phyloP scores from a whole-genome alignment of 2,113 vertebrate genomes.

The Dendropsophus ebraccatus region DNA sequence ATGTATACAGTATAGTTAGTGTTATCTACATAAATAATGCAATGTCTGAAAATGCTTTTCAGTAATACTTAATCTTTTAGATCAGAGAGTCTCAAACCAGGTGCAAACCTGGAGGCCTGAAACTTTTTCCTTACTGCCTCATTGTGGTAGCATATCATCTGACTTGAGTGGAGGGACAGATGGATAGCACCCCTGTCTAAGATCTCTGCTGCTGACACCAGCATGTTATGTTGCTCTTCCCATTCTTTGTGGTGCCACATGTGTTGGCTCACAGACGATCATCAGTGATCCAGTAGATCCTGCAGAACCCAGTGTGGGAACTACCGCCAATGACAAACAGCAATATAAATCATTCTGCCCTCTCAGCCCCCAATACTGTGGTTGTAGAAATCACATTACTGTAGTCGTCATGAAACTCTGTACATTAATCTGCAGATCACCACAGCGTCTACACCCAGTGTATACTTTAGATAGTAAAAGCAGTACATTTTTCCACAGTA shows the following conservation, averaged over 20 bases:
- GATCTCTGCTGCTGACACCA: not conserved
- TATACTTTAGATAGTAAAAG: conserved; percentile 37
- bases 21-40: too few species aligned
- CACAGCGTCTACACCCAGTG: conserved; percentile 37
- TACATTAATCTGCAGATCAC: not conserved
- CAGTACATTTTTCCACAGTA: not conserved
- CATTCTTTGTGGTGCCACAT: not conserved
- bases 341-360: not conserved
- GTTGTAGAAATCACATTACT: not conserved
- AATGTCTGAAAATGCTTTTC: not conserved
- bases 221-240: not conserved
- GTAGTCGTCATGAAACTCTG: not conserved
- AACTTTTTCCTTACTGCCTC: not conserved
- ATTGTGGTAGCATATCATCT: not conserved
- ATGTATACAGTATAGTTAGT: too few species aligned
- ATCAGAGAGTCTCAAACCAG: not conserved
- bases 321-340: too few species aligned
- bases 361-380: not conserved
- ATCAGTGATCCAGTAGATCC: not conserved
- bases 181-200: not conserved
- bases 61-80: not conserved
- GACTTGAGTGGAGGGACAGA: not conserved
- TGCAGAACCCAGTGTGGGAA: too few species aligned
- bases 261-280: not conserved
- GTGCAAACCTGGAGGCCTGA: not conserved